phyloP scores from a whole-genome alignment of 2,113 vertebrate species.

The human region DNA sequence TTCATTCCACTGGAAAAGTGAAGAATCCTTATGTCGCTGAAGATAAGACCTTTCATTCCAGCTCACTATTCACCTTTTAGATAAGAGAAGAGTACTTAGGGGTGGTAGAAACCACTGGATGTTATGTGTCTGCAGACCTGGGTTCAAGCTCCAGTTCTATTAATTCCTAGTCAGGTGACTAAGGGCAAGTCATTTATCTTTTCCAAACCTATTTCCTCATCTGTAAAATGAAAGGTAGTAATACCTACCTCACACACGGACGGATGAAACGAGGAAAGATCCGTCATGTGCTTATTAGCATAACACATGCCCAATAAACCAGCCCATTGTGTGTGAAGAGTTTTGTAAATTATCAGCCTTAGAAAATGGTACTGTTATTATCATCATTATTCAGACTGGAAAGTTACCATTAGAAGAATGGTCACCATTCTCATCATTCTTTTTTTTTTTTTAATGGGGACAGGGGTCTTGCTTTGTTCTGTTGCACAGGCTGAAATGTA shows the following conservation, averaged over 20 bases:
- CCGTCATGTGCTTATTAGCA: accelerated
- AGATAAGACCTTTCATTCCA: not conserved
- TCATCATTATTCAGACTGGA: not conserved
- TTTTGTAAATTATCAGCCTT: not conserved
- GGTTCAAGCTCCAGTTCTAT: not conserved
- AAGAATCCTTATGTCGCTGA: not conserved
- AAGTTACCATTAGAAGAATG: accelerated
- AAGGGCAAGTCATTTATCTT: not conserved
- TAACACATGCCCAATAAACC: too few species aligned
- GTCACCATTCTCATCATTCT: not conserved
- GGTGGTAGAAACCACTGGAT: not conserved
- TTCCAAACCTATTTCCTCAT: not conserved
- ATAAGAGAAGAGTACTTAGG: not conserved
- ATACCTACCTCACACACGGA: not conserved
- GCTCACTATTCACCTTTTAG: not conserved
- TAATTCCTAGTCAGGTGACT: not conserved
- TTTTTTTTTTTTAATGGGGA: too few species aligned
- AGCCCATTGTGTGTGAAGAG: accelerated
- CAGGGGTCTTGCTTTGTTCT: too few species aligned
- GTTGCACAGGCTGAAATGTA: too few species aligned
- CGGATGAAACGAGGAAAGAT: accelerated
- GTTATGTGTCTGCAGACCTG: not conserved
- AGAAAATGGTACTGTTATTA: not conserved
- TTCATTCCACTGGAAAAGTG: not conserved
- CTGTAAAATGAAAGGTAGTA: not conserved